Evolutionary conservation across 2,888 invertebrate genomes (phyloP).

Genomic region (Proisotoma minuta): DNA sequence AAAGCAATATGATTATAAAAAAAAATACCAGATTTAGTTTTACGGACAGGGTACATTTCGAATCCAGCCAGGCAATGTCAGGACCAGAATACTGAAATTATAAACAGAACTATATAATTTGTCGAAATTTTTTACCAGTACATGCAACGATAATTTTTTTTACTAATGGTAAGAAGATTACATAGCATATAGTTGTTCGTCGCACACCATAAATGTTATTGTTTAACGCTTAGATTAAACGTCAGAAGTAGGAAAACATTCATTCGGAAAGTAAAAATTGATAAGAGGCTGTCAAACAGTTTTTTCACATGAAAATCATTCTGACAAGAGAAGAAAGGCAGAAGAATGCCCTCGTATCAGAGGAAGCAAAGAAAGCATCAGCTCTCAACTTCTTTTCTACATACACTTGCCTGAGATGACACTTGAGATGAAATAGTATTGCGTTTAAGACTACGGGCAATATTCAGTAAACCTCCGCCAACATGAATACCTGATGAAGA

Average conservation of each 20-base stretch:
- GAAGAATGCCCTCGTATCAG: too few relatives aligned
- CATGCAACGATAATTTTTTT: too few relatives aligned
- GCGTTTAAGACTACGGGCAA: conserved; percentile 45
- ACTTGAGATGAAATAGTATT: too few relatives aligned
- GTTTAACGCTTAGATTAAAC: not conserved
- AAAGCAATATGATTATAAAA: not conserved
- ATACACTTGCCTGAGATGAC: conserved; percentile 48
- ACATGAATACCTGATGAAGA: conserved; percentile 34
- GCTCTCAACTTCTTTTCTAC: too few relatives aligned
- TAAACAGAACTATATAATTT: not conserved
- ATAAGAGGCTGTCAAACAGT: not conserved
- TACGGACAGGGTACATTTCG: conserved; percentile 44
- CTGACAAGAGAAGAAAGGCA: too few relatives aligned
- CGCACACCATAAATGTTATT: too few relatives aligned
- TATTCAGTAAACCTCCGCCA: conserved; percentile 42
- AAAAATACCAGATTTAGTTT: too few relatives aligned
- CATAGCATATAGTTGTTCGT: not conserved
- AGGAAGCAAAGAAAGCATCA: too few relatives aligned
- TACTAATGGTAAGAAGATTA: not conserved
- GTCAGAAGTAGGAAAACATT: not conserved
- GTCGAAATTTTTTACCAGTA: too few relatives aligned
- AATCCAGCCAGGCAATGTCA: conserved; percentile 45
- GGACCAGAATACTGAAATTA: conserved; percentile 46
- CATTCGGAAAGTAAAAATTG: not conserved
- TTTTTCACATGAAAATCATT: too few relatives aligned